Conservation (phyloP, 2,113 vertebrate species). For the Kryptolebias marmoratus region DNA sequence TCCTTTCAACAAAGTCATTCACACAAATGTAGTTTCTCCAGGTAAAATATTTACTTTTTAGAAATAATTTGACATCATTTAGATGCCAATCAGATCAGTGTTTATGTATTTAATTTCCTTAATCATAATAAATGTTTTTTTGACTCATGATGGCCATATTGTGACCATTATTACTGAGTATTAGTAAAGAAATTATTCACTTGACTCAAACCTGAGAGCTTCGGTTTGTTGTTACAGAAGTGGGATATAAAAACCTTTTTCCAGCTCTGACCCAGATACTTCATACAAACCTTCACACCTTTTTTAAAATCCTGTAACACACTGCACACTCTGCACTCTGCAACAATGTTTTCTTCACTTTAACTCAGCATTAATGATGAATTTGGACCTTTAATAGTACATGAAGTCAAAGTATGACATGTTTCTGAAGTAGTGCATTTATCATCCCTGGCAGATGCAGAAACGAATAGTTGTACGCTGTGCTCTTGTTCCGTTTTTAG, state of each 20-base stretch:
- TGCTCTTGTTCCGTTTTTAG: background rate
- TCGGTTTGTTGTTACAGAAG: background rate
- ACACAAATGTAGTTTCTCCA: too few relatives aligned
- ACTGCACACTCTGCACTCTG: background rate
- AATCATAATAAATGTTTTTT: background rate
- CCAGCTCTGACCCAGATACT: background rate
- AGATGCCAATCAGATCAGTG: too few relatives aligned
- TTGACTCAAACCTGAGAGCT: slow-evolving; percentile 34
- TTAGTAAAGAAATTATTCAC: slow-evolving; percentile 11
- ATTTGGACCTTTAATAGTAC: background rate
- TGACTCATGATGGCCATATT: background rate
- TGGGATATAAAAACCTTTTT: slow-evolving; percentile 29
- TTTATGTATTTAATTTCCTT: background rate
- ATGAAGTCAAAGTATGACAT: background rate
- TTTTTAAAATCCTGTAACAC: background rate
- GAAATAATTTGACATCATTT: too few relatives aligned
- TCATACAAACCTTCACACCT: background rate
- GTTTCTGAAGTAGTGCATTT: background rate
- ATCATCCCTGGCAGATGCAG: background rate
- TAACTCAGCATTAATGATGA: slow-evolving; percentile 1
- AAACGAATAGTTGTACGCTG: background rate
- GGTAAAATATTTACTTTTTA: too few relatives aligned
- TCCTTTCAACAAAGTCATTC: too few relatives aligned
- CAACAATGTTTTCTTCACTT: background rate
- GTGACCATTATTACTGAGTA: slow-evolving; percentile 20